Evolutionary conservation across 2,113 vertebrate species (phyloP).

Genomic region (Carettochelys insculpta): DNA sequence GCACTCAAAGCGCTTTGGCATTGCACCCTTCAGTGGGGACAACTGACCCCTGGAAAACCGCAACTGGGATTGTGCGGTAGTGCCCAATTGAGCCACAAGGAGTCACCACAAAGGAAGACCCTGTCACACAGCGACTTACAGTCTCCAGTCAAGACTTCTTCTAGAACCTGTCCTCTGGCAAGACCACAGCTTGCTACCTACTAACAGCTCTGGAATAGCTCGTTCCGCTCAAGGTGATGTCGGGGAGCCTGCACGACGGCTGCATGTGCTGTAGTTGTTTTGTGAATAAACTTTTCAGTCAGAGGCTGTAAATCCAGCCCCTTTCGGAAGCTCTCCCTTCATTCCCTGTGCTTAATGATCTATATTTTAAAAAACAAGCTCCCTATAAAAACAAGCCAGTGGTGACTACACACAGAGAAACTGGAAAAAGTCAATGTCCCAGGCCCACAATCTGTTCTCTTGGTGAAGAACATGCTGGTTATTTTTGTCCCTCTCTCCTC

Average conservation of each 20-base stretch:
- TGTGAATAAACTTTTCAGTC: not conserved
- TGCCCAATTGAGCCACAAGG: not conserved
- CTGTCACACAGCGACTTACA: not conserved
- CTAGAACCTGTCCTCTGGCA: not conserved
- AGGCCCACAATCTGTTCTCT: not conserved
- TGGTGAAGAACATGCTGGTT: not conserved
- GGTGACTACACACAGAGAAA: not conserved
- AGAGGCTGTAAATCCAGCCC: not conserved
- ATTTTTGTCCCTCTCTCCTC: not conserved
- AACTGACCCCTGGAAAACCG: not conserved
- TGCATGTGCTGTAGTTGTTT: not conserved
- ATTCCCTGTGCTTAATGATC: not conserved
- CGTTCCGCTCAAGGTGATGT: not conserved
- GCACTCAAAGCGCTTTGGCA: not conserved
- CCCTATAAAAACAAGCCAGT: not conserved
- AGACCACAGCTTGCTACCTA: not conserved
- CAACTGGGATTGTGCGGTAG: not conserved
- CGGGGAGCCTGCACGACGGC: not conserved
- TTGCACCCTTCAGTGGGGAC: not conserved
- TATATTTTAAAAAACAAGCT: not conserved
- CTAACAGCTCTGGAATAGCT: not conserved
- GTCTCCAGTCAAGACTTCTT: not conserved
- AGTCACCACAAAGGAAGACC: not conserved
- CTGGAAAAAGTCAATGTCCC: not conserved
- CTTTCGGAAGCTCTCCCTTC: not conserved